phyloP scores from a whole-genome alignment of 2,797 vertebrate genomes.

The Fringilla coelebs region DNA sequence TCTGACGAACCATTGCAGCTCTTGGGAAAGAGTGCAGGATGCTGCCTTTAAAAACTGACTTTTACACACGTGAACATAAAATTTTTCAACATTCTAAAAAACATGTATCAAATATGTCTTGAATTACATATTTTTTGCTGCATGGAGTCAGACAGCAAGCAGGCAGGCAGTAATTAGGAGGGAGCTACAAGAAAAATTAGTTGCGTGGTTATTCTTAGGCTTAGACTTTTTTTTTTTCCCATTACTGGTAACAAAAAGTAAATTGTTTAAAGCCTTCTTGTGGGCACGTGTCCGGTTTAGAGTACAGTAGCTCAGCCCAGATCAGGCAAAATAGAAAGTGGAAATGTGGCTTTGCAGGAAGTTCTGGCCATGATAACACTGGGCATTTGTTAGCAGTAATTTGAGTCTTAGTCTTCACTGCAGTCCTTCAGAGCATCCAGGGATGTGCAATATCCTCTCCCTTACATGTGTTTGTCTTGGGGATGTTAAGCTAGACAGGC shows the following conservation, averaged over 20 bases:
- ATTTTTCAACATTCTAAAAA: not conserved
- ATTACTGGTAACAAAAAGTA: not conserved
- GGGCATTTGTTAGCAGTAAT: not conserved
- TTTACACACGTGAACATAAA: rapidly evolving
- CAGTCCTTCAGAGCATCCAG: not conserved
- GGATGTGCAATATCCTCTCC: not conserved
- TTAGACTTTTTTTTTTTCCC: not conserved
- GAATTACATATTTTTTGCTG: not conserved
- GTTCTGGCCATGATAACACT: not conserved
- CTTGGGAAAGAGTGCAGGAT: not conserved
- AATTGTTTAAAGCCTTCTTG: not conserved
- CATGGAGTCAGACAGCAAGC: not conserved
- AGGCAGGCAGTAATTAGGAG: not conserved
- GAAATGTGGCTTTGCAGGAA: not conserved
- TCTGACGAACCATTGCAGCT: not conserved
- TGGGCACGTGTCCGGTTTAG: rapidly evolving
- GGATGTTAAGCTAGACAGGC: not conserved
- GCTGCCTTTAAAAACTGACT: not conserved
- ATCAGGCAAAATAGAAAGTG: not conserved
- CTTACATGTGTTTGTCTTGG: not conserved
- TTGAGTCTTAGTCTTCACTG: not conserved
- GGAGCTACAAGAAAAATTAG: not conserved
- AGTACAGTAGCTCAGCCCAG: not conserved
- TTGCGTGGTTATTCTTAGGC: not conserved
- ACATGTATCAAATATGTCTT: not conserved